Base-by-base conservation (phyloP, 2,888 invertebrate species). In the Cremastinae sp. region DNA sequence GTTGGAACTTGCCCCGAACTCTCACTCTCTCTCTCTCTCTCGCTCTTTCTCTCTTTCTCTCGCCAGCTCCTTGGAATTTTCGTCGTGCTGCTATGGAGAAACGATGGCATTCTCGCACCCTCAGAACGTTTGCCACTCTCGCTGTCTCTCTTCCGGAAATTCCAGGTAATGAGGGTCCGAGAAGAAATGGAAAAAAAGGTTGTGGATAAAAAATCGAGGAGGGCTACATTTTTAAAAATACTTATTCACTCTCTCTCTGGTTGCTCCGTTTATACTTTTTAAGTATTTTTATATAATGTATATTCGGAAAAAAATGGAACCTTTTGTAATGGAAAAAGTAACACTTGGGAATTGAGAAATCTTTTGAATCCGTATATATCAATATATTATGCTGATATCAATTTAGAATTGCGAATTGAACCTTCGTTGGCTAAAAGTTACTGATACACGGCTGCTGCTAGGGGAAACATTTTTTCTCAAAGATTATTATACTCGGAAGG, bases 31-130 rank as follows among this genome's bases (percentile, higher is more conserved):
- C 54, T 65, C 62, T 38, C 47, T 28, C 64, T 62, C 18, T 22
- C 36, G 14, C 28, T 38, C 10, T 51, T 45, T 4, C 28, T 53
- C 53, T 0, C 59, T 59, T 12, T 4, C 28, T 54, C 56, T 2
- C 9, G 49, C 59, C 28, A 20, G 28, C 69, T 43, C 34, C 72
- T 38, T n/a, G 8, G 22, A 20, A 16, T 16, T 1, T 47, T 45
- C 34, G 10, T 16, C 36, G 14, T 8, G 18, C 28, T 53, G 49
- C 14, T 22, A 59, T 43, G 28, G 8, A 61, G 61, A 22, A 66
- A 74, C 61, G 61, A 45, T 47, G 10, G 54, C 66, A 43, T 74
- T 61, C 68, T 62, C 69, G 69, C 58, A 74, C 58, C 64, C 62
- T 28, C 20, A n/a, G 22, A 49, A 41, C 14, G 45, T 56, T 62